Conservation (phyloP, 2,888 invertebrate genomes). For the Drosophila meridiana region DNA sequence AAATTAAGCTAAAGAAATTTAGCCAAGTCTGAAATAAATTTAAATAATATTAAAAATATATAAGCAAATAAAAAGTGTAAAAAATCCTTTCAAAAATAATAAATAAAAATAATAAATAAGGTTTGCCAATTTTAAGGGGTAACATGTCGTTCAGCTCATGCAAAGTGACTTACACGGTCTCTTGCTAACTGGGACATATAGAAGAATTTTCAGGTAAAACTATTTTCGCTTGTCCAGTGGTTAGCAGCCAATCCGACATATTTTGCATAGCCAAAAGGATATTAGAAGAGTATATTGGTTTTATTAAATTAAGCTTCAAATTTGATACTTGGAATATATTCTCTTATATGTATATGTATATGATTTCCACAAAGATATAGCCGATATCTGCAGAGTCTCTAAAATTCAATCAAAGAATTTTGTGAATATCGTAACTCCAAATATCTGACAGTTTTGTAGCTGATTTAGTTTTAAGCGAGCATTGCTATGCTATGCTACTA, state of each 20-base stretch:
- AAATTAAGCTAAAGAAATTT: too few species aligned
- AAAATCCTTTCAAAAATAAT: too few species aligned
- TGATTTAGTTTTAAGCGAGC: background rate
- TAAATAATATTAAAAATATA: too few species aligned
- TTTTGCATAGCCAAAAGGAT: background rate
- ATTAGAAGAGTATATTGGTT: background rate
- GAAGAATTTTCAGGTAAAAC: conserved; percentile 8
- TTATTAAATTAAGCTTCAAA: background rate
- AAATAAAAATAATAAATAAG: background rate
- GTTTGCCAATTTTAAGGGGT: background rate
- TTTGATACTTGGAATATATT: background rate
- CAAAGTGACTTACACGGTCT: conserved; percentile 1
- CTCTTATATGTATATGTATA: background rate
- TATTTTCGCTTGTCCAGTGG: conserved; percentile 40
- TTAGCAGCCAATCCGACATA: conserved; percentile 33
- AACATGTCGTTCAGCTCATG: background rate
- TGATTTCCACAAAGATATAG: background rate
- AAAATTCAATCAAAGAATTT: background rate
- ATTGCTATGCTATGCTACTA: background rate
- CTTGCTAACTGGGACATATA: conserved; percentile 17
- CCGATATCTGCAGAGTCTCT: too few species aligned
- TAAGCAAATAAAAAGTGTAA: too few species aligned
- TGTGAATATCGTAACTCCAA: background rate
- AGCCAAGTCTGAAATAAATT: too few species aligned
- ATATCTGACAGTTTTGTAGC: background rate